A percentile compares a stretch with the other conserved stretches of the same genome.
phyloP scores from a whole-genome alignment of 2,113 vertebrate species.

The Ciconia boyciana region DNA sequence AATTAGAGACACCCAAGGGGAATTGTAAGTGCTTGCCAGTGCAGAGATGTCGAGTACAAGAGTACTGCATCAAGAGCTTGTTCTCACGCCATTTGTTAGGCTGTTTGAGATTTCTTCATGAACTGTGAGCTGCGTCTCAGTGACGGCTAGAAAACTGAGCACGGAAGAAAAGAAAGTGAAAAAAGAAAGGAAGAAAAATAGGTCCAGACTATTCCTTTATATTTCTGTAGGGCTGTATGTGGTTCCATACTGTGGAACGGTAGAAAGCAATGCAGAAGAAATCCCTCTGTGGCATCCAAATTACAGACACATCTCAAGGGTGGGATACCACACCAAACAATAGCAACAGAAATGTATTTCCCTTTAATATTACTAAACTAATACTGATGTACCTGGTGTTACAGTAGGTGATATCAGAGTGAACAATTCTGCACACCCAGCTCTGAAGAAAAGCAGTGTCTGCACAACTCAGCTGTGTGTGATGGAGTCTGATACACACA shows the following conservation, averaged over 20 bases:
- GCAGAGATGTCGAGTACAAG: background rate
- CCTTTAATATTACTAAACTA: background rate
- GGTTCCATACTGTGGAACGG: background rate
- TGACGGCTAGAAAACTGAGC: background rate
- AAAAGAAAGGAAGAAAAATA: background rate
- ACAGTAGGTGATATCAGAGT: background rate
- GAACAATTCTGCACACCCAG: background rate
- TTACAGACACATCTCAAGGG: background rate
- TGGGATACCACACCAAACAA: background rate
- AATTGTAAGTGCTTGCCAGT: background rate
- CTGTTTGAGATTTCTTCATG: background rate
- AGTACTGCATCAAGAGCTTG: background rate
- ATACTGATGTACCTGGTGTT: background rate
- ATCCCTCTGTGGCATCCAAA: background rate
- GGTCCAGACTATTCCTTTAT: background rate
- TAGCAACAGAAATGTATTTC: background rate
- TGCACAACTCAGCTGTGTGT: background rate
- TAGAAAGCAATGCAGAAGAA: background rate
- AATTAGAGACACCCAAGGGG: constrained; percentile 12
- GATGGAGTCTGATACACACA: background rate
- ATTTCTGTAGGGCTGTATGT: background rate
- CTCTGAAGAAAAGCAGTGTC: background rate
- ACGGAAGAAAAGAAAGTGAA: background rate
- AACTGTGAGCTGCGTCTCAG: background rate
- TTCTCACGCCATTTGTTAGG: background rate